These are phyloP conservation scores for Lasioglossum morio DNA, from an alignment of 2,888 invertebrate species.

Conservation along the genomic window DNA sequence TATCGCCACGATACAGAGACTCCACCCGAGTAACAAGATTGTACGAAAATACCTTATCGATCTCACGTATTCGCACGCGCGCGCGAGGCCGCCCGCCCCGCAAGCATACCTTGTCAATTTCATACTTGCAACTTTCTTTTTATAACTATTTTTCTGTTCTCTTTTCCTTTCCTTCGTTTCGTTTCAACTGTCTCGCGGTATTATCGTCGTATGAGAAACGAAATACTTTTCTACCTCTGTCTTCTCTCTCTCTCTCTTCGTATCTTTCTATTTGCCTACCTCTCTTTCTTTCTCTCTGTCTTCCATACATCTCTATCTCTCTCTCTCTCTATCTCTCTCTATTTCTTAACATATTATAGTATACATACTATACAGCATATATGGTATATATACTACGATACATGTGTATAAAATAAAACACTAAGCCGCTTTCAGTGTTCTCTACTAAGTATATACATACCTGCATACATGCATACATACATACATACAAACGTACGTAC, in stretches of 20 bases:
- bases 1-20: slow-evolving; percentile 17
- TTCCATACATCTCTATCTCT: neutral
- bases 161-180: neutral
- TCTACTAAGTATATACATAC: slow-evolving; percentile 77
- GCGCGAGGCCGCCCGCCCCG: neutral
- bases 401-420: slow-evolving; percentile 80
- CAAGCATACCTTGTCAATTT: slow-evolving; percentile 2
- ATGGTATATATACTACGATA: slow-evolving; percentile 44
- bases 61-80: neutral
- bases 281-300: slow-evolving; percentile 1
- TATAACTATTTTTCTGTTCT: neutral
- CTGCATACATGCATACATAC: slow-evolving; percentile 62
- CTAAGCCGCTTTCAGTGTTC: slow-evolving; percentile 84
- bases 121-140: slow-evolving; percentile 29
- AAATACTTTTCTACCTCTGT: slow-evolving; percentile 36
- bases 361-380: slow-evolving; percentile 21
- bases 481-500: slow-evolving; percentile 70
- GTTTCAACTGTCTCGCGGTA: slow-evolving; percentile 48
- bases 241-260: slow-evolving; percentile 23
- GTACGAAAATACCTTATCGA: slow-evolving; percentile 14
- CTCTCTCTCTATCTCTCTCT: neutral
- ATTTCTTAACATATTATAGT: slow-evolving; percentile 8
- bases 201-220: slow-evolving; percentile 53
- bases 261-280: slow-evolving; percentile 25
- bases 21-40: slow-evolving; percentile 13